phyloP scores from a whole-genome alignment of 2,888 invertebrate genomes.

The Geophilus truncorum region DNA sequence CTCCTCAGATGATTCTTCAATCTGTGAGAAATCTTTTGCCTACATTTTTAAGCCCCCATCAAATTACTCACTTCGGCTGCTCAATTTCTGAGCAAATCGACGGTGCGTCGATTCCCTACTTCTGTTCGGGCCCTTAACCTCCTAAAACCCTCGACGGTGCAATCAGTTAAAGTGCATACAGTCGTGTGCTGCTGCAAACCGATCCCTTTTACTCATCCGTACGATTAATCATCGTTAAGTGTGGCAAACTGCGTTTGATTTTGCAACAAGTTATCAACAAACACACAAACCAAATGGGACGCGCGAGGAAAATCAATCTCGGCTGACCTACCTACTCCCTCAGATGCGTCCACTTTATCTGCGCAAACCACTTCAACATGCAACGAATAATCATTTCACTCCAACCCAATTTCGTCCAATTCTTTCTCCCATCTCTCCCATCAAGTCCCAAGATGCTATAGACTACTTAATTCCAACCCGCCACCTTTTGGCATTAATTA shows the following conservation, averaged over 20 bases:
- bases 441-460: too few relatives aligned
- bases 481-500: background rate
- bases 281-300: conserved; percentile 22
- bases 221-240: conserved; percentile 25
- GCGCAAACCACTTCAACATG: background rate
- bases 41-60: background rate
- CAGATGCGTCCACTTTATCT: background rate
- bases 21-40: background rate
- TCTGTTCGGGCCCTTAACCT: background rate
- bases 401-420: background rate
- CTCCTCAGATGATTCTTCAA: background rate
- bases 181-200: background rate
- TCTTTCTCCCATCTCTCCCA: too few relatives aligned
- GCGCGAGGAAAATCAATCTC: conserved; percentile 10
- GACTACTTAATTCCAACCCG: background rate
- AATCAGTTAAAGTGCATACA: conserved; percentile 18
- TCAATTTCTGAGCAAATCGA: background rate
- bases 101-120: background rate
- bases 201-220: conserved; percentile 13
- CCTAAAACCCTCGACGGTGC: background rate
- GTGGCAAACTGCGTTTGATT: background rate
- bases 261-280: conserved; percentile 27
- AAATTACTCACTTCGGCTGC: background rate
- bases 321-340: background rate
- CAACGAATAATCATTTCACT: background rate